Evolutionary conservation across 2,888 invertebrate genomes (phyloP), one percentile per base, ranked within the genome.

Genomic region (Meloe dianella): DNA sequence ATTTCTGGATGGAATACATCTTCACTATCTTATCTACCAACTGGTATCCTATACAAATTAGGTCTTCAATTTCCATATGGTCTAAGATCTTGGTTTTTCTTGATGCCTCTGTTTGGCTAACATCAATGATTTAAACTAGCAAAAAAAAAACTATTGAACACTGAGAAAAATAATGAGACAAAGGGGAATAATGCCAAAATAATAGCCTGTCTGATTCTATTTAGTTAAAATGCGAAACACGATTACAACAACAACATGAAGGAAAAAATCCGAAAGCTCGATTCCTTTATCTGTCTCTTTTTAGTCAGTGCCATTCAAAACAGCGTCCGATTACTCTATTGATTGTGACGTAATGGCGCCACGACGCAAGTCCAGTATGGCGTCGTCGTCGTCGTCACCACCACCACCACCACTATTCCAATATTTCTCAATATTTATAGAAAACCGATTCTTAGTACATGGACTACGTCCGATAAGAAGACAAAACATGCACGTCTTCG

Each of bases 301-400:
- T 6, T 54, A 41, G 10, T 8, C 59, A 29, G 56, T 56, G 62
- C 54, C 63, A 63, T 60, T 60, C 62, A 67, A 64, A 67, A 32
- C 38, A 41, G 41, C 47, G 57, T 63, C 63, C 30, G 32, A 17
- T 72, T 76, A 75, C 73, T 77, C 75, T 82, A 82, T 82, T 82
- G 82, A 82, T 82, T 82, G 80, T 81, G 80, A 80, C 81, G 80
- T 80, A 80, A 80, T 76, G 72, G 70, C 69, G 70, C 64, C 63
- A 78, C 74, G 75, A 80, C 82, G 81, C 82, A 81, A 73, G 81
- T 76, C 78, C 81, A 82, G 81, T 69, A 82, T 82, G 82, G 82
- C 81, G 73, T 70, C 71, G 67, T 67, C 69, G 71, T 66, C 70
- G n/a, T 56, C 60, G 61, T 54, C 65, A 60, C 63, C 63, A 59